Percentiles rank a stretch among this genome's conserved stretches.
phyloP scores from a whole-genome alignment of 2,888 invertebrate species.

The Scrobipalpa atriplicella region DNA sequence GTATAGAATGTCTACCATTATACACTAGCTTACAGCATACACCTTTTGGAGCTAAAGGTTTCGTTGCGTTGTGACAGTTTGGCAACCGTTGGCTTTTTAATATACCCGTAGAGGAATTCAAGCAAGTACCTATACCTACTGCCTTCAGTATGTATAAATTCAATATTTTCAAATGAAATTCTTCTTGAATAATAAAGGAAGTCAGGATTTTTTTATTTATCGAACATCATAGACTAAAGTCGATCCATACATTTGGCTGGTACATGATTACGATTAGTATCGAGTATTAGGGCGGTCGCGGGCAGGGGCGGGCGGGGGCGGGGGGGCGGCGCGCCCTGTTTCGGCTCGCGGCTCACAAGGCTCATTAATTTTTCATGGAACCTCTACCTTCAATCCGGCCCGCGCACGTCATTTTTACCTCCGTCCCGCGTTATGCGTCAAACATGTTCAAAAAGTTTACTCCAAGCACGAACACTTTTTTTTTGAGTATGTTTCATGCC shows the following conservation, averaged over 20 bases:
- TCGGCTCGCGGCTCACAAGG: constrained; percentile 17
- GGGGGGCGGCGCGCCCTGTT: constrained; percentile 19
- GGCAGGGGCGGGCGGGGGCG: not conserved
- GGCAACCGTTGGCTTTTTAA: too few relatives aligned
- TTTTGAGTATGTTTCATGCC: too few relatives aligned
- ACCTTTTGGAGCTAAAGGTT: too few relatives aligned
- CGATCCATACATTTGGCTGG: not conserved
- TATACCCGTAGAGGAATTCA: too few relatives aligned
- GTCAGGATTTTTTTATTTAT: not conserved
- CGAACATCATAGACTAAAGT: not conserved
- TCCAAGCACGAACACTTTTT: not conserved
- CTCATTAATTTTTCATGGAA: constrained; percentile 18
- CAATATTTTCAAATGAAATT: not conserved
- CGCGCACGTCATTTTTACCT: constrained; percentile 8
- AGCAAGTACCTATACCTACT: too few relatives aligned
- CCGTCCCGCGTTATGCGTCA: not conserved
- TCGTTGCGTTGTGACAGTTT: too few relatives aligned
- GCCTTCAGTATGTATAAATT: too few relatives aligned
- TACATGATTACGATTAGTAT: constrained; percentile 10
- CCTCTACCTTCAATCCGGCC: not conserved
- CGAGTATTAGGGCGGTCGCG: not conserved
- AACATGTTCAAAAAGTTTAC: not conserved
- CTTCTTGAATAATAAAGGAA: too few relatives aligned
- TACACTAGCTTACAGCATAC: too few relatives aligned
- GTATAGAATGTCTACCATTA: too few relatives aligned